Percentiles rank a stretch among this genome's conserved stretches.
Evolutionary conservation across 1,140 invertebrate species (phyloP).

Genomic region (Neodiprion virginianus): DNA sequence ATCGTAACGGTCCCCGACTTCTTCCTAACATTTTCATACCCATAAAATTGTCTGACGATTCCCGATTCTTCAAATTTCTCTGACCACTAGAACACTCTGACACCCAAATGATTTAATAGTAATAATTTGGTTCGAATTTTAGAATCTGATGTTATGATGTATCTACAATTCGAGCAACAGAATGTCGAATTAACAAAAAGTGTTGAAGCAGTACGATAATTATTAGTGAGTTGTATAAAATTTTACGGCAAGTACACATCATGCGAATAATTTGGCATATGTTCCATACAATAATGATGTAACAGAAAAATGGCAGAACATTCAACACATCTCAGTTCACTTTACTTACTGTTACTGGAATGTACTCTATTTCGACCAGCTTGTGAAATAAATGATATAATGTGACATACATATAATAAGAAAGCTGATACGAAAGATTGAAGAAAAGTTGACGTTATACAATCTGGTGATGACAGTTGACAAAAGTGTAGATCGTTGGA

Average conservation of each 20-base stretch:
- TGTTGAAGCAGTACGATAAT: too few species aligned
- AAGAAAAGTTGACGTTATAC: constrained; percentile 30
- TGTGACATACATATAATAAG: constrained; percentile 32
- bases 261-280: not conserved
- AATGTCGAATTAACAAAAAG: too few species aligned
- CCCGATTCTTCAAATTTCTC: too few species aligned
- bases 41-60: too few species aligned
- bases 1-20: too few species aligned
- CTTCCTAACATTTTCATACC: too few species aligned
- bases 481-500: constrained; percentile 24
- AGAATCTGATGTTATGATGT: not conserved
- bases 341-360: constrained; percentile 67
- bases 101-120: too few species aligned
- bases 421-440: constrained; percentile 12
- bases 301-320: not conserved
- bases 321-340: not conserved
- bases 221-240: not conserved
- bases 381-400: constrained; percentile 61
- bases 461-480: constrained; percentile 29
- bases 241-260: not conserved
- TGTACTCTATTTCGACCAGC: constrained; percentile 71
- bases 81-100: too few species aligned
- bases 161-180: too few species aligned
- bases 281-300: not conserved
- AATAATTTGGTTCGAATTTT: not conserved